Conservation (phyloP, 1,140 invertebrate genomes). For the Halyomorpha halys region DNA sequence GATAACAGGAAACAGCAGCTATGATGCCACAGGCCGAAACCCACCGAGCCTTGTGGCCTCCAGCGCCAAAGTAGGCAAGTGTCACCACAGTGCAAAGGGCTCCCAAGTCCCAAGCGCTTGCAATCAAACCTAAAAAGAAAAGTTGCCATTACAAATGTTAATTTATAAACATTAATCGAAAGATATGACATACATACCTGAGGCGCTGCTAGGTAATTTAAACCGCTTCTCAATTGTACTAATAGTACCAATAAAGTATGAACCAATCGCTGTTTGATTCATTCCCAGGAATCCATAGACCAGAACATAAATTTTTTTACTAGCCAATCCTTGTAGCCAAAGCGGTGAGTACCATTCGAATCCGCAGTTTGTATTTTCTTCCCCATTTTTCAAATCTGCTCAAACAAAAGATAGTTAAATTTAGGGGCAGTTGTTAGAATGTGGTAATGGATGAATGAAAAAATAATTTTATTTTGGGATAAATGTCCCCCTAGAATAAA, state of each 20-base stretch:
- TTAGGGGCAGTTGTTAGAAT: too few relatives aligned
- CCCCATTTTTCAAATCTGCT: neutral
- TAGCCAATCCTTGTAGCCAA: slow-evolving; percentile 55
- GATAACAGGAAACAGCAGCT: slow-evolving; percentile 24
- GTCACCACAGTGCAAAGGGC: slow-evolving; percentile 22
- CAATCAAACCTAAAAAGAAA: slow-evolving; percentile 25
- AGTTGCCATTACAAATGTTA: neutral
- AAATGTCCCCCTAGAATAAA: too few relatives aligned
- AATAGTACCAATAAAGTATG: slow-evolving; percentile 63
- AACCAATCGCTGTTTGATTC: slow-evolving; percentile 58
- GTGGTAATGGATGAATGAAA: too few relatives aligned
- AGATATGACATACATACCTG: slow-evolving; percentile 40
- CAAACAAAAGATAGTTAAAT: too few relatives aligned
- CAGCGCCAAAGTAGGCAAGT: slow-evolving; percentile 27
- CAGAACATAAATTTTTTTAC: slow-evolving; percentile 60
- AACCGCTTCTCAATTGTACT: slow-evolving; percentile 69
- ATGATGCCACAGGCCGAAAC: slow-evolving; percentile 26
- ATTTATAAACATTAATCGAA: slow-evolving; percentile 5
- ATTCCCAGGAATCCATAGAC: slow-evolving; percentile 59
- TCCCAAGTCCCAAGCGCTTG: slow-evolving; percentile 29
- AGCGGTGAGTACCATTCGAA: slow-evolving; percentile 47
- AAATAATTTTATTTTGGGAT: too few relatives aligned
- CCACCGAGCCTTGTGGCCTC: slow-evolving; percentile 29
- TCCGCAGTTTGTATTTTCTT: slow-evolving; percentile 41
- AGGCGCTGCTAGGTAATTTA: slow-evolving; percentile 61